Evolutionary conservation across 1,140 invertebrate species (phyloP).

Genomic region (Aricia agestis): DNA sequence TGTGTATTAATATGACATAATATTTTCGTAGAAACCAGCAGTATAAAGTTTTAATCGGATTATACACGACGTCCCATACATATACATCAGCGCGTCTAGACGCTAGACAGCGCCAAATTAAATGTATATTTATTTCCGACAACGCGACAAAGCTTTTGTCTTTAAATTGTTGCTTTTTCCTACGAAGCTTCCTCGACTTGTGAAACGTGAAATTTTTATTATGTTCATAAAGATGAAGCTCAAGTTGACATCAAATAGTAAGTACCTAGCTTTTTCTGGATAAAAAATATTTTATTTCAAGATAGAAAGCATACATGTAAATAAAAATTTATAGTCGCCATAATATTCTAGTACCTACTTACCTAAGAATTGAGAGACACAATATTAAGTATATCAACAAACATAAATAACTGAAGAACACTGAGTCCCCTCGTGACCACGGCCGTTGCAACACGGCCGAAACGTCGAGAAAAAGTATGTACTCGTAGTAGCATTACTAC

Average conservation of each 20-base stretch:
- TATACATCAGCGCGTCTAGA: slow-evolving; percentile 11
- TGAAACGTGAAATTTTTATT: neutral
- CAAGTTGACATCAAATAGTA: too few species aligned
- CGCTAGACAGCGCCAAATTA: slow-evolving; percentile 6
- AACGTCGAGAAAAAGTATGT: too few species aligned
- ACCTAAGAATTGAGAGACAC: too few species aligned
- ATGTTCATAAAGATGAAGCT: too few species aligned
- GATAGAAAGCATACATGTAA: too few species aligned
- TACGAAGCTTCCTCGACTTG: neutral
- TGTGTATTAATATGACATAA: neutral
- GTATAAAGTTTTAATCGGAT: neutral
- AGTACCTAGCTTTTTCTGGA: neutral
- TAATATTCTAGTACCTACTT: too few species aligned
- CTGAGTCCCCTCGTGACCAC: too few species aligned
- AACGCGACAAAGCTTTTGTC: neutral
- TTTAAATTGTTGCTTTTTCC: slow-evolving; percentile 11
- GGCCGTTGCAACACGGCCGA: too few species aligned
- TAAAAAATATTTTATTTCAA: neutral
- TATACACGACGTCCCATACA: slow-evolving; percentile 2
- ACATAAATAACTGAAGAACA: too few species aligned
- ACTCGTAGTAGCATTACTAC: too few species aligned
- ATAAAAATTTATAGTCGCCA: too few species aligned
- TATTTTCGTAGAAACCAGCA: neutral
- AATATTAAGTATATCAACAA: too few species aligned
- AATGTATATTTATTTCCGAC: slow-evolving; percentile 13